These are phyloP conservation scores for Porites divaricata DNA, from an alignment of 92 coral and sea anemone genomes.

Conservation along the genomic window DNA sequence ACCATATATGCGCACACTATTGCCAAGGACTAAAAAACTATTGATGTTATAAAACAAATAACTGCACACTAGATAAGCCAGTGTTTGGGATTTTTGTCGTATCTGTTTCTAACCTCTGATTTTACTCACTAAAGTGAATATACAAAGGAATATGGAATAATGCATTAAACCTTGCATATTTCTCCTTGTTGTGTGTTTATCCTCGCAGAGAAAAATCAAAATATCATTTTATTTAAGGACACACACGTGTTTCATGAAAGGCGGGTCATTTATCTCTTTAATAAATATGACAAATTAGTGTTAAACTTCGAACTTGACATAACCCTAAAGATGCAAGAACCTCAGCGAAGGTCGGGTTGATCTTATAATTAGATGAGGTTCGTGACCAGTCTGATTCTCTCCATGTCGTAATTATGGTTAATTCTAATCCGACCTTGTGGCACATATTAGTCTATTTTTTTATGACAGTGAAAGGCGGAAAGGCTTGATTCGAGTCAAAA, in stretches of 20 bases:
- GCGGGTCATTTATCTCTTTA: no score
- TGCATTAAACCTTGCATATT: background rate
- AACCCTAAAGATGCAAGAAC: no score
- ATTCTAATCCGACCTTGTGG: no score
- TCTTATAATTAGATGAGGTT: no score
- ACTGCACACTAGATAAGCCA: background rate
- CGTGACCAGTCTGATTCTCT: no score
- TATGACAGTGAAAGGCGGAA: no score
- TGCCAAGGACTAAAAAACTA: slow-evolving; percentile 18
- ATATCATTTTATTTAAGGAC: background rate
- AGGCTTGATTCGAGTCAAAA: no score
- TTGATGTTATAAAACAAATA: slow-evolving; percentile 24
- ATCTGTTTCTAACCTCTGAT: background rate
- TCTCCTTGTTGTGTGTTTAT: background rate
- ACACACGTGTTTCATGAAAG: background rate
- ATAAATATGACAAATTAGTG: no score
- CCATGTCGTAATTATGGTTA: no score
- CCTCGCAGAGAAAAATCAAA: background rate
- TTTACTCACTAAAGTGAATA: background rate
- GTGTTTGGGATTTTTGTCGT: background rate
- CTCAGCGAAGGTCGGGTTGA: no score
- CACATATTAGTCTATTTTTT: no score
- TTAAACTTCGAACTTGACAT: no score
- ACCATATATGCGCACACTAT: background rate
- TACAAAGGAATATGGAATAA: background rate